Base-by-base conservation (phyloP, 2,113 vertebrate species). In the Eurypyga helias region DNA sequence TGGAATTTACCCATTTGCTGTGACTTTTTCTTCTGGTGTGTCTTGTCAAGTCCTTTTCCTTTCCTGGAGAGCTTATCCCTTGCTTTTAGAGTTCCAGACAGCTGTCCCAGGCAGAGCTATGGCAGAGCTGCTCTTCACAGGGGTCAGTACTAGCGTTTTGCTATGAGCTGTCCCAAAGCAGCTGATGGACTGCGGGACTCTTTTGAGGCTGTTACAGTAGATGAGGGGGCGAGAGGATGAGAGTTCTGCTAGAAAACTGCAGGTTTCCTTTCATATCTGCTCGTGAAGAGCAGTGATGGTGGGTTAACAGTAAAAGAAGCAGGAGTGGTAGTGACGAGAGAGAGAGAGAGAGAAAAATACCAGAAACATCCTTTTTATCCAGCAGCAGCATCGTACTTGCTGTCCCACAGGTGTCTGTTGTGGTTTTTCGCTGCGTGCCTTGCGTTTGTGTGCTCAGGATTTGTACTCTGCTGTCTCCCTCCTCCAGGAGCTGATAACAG, bases 401-500 rank as follows among this genome's bases (percentile, higher is more conserved):
- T 0, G 1, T 54, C 79, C 17, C 21, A 4, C 24, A 2, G 1
- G 6, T 46, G 26, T 17, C 34, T 71, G n/a, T 12, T 41, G 2
- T 45, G 17, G 11, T 14, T 23, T 45, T 19, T 18, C 19, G 10
- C 41, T 41, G 41, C 7, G 2, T 71, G 14, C 21, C 13, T 17
- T 41, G 33, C 17, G 4, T 29, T 1, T 1, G 11, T 31, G 29
- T 21, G 26, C 62, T 91, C 19, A 52, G 38, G 31, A 11, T 65
- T 77, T 66, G 52, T 78, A 24, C 43, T 93, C n/a, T 12, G 83
- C 70, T 28, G 2, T 96, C 73, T 93, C 66, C 55, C 75, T 31
- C 77, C 65, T 23, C 15, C 80, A 99, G 99, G 99, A 99, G 71
- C 95, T 99, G 96, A 97, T 99, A 54, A 98, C 98, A 0, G 99